Percentiles rank a stretch among this genome's conserved stretches.
Evolutionary conservation across 1,140 invertebrate genomes (phyloP).

Genomic region (Caerostris darwini): DNA sequence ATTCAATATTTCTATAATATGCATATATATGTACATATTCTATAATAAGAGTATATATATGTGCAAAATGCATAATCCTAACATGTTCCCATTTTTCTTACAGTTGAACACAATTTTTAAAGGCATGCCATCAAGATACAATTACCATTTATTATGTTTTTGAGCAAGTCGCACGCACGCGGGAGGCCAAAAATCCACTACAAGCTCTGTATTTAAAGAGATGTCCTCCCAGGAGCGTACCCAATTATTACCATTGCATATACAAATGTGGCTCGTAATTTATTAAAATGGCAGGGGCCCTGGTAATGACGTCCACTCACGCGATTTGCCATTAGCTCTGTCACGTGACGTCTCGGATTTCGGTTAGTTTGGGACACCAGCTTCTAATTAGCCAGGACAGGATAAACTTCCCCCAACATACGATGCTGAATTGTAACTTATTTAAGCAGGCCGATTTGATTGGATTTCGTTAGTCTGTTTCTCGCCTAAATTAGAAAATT

Average conservation of each 20-base stretch:
- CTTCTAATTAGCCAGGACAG: background rate
- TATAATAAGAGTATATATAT: too few relatives aligned
- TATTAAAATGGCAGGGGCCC: conserved; percentile 9
- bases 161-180: background rate
- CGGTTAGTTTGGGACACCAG: background rate
- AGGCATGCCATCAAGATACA: too few relatives aligned
- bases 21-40: too few relatives aligned
- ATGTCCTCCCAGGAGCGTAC: background rate
- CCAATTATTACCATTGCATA: conserved; percentile 12
- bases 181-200: background rate
- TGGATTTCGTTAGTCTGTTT: too few relatives aligned
- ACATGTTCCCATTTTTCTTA: too few relatives aligned
- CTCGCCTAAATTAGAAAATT: too few relatives aligned
- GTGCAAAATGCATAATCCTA: too few relatives aligned
- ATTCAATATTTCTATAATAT: too few relatives aligned
- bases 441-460: too few relatives aligned
- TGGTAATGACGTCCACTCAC: conserved; percentile 14
- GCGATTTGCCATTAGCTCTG: background rate
- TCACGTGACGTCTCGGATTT: background rate
- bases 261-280: conserved; percentile 17
- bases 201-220: background rate
- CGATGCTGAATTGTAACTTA: too few relatives aligned
- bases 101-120: too few relatives aligned
- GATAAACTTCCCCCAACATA: background rate
- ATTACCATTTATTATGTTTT: too few relatives aligned